These are phyloP conservation scores for Tetragonula carbonaria DNA, from an alignment of 2,888 invertebrate species.

Conservation along the genomic window DNA sequence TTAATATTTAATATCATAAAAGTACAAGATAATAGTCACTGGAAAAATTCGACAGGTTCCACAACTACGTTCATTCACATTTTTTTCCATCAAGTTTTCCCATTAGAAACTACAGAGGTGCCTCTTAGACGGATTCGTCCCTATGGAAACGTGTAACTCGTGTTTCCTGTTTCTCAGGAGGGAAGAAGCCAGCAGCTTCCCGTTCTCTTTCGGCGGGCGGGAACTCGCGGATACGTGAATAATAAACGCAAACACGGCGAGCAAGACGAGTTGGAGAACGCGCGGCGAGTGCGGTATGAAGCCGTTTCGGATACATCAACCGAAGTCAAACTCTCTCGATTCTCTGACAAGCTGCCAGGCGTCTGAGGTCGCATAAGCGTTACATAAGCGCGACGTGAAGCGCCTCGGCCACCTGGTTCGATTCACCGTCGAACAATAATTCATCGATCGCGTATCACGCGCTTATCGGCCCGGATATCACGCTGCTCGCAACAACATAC, in stretches of 20 bases:
- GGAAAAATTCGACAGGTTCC: no score
- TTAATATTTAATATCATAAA: no score
- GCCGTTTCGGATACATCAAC: slow-evolving; percentile 43
- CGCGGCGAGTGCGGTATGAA: not conserved
- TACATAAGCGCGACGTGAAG: slow-evolving; percentile 55
- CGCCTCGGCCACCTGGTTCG: slow-evolving; percentile 29
- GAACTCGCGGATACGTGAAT: not conserved
- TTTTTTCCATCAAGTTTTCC: not conserved
- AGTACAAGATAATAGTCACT: no score
- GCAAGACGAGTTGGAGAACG: not conserved
- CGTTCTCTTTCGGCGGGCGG: not conserved
- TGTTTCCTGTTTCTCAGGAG: not conserved
- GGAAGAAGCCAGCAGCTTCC: not conserved
- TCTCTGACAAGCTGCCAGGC: slow-evolving; percentile 66
- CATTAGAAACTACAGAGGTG: not conserved
- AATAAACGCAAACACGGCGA: slow-evolving; percentile 12
- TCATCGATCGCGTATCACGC: not conserved
- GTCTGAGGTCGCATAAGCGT: slow-evolving; percentile 57
- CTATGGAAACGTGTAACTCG: not conserved
- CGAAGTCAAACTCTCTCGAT: slow-evolving; percentile 43
- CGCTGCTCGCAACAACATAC: not conserved
- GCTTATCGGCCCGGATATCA: not conserved
- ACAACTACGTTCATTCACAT: no score
- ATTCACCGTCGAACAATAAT: slow-evolving; percentile 39
- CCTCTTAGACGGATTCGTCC: not conserved